Evolutionary conservation across 2,113 vertebrate species (phyloP), one percentile per base, ranked within the genome.

Genomic region (Brachyhypopomus occidentalis): DNA sequence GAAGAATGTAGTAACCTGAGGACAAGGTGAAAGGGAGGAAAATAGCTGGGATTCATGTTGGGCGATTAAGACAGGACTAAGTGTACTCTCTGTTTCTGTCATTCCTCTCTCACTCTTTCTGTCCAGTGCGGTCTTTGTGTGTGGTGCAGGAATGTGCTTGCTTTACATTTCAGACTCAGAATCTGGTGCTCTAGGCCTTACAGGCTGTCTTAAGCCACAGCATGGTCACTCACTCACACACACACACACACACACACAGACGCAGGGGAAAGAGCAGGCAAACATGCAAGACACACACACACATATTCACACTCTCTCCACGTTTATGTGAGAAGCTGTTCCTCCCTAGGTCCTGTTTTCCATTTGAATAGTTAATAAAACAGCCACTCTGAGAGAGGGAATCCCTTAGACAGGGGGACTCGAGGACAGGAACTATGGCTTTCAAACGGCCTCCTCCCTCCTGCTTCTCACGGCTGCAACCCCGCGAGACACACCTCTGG

Each of bases 291-390:
- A 4, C 64, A 17, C 64, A n/a, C 64, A 41, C 66, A 41, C 64
- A 36, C 17, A 5, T 92, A 95, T 95, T 95, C 94, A 95, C 92
- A 91, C 92, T 94, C 94, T 94, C 93, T 94, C 93, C 94, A 95
- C 94, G 93, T 95, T 95, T 94, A 95, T 95, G 94, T 95, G 94
- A 94, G 94, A 95, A 96, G 95, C 94, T 94, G 94, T 89, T 94
- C 93, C 93, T 94, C 88, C 84, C 78, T 89, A 94, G 94, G 92
- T 93, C 94, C 94, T 94, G 88, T 95, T 95, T 94, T 96, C 94
- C 94, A 95, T 96, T 93, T 96, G 93, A 95, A 96, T 95, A 92
- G 92, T 94, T 94, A 95, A 95, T 95, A 96, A 96, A 95, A 95
- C 94, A 94, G 90, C 93, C 48, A 90, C 90, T 88, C 92, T 94